phyloP scores from a whole-genome alignment of 2,113 vertebrate species.

The Cavia porcellus region DNA sequence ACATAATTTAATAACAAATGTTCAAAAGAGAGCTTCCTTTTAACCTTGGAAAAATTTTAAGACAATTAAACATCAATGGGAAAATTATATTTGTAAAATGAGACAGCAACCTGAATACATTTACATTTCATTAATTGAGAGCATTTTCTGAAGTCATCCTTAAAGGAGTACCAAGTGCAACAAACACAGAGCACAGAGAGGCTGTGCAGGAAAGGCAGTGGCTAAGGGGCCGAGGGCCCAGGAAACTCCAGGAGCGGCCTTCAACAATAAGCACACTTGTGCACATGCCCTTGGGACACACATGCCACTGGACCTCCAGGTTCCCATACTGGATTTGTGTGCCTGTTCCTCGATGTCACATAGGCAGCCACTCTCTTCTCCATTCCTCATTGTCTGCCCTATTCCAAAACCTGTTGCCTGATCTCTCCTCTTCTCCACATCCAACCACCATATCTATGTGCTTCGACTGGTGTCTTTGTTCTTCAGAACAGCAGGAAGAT shows the following conservation, averaged over 20 bases:
- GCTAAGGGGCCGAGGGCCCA: too few relatives aligned
- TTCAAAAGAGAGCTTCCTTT: slow-evolving; percentile 83
- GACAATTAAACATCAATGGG: slow-evolving; percentile 85
- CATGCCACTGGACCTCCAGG: neutral
- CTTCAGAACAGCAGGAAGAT: neutral
- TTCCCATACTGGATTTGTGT: neutral
- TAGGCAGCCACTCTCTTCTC: neutral
- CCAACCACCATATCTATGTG: neutral
- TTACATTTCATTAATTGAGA: slow-evolving; percentile 84
- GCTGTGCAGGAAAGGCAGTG: neutral
- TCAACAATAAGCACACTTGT: neutral
- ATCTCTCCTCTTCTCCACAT: neutral
- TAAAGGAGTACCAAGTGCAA: slow-evolving; percentile 73
- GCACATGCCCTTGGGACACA: rapidly evolving
- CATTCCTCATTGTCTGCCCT: neutral
- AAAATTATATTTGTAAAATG: slow-evolving; percentile 85
- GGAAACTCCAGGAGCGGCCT: neutral
- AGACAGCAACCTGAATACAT: slow-evolving; percentile 84
- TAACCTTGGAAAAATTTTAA: slow-evolving; percentile 86
- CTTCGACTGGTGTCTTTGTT: neutral
- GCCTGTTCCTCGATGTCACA: too few relatives aligned
- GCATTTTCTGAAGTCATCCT: slow-evolving; percentile 80
- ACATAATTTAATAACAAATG: slow-evolving; percentile 87
- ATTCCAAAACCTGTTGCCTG: neutral
- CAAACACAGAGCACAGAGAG: slow-evolving; percentile 66